Conservation (phyloP, 2,888 invertebrate genomes). For the Sthenelais limicola region DNA sequence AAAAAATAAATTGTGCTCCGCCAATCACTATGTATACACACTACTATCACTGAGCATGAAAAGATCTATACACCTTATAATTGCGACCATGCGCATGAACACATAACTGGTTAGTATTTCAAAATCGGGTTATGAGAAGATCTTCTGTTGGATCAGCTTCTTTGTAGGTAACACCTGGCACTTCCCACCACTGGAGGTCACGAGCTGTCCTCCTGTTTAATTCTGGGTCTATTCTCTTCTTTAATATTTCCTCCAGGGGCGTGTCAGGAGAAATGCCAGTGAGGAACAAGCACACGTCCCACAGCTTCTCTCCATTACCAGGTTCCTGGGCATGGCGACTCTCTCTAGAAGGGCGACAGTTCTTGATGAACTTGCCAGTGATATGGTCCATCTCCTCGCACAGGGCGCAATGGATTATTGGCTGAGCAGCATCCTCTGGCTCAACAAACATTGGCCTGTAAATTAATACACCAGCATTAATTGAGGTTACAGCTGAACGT, state of each 20-base stretch:
- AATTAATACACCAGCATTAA: no score
- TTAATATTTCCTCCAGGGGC: neutral
- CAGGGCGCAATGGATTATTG: neutral
- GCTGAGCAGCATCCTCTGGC: slow-evolving; percentile 9
- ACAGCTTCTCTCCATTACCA: neutral
- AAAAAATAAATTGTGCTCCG: no score
- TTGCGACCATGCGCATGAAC: no score
- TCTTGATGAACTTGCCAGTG: slow-evolving; percentile 20
- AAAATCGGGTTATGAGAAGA: no score
- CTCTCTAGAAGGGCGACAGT: neutral
- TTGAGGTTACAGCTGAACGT: no score
- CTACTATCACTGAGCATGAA: no score
- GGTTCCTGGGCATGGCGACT: neutral
- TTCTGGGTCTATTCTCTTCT: slow-evolving; percentile 4
- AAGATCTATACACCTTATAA: no score
- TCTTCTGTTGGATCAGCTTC: slow-evolving; percentile 13
- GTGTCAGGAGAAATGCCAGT: neutral
- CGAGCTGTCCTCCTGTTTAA: slow-evolving; percentile 1
- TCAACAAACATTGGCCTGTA: slow-evolving; percentile 9
- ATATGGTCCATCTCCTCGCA: slow-evolving; percentile 3
- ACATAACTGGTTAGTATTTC: no score
- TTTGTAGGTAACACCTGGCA: neutral
- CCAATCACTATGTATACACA: no score
- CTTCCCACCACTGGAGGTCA: slow-evolving; percentile 23
- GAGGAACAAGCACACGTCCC: slow-evolving; percentile 15